These are phyloP conservation scores for Tenebrio molitor DNA, from an alignment of 1,140 invertebrate species.

Conservation along the genomic window DNA sequence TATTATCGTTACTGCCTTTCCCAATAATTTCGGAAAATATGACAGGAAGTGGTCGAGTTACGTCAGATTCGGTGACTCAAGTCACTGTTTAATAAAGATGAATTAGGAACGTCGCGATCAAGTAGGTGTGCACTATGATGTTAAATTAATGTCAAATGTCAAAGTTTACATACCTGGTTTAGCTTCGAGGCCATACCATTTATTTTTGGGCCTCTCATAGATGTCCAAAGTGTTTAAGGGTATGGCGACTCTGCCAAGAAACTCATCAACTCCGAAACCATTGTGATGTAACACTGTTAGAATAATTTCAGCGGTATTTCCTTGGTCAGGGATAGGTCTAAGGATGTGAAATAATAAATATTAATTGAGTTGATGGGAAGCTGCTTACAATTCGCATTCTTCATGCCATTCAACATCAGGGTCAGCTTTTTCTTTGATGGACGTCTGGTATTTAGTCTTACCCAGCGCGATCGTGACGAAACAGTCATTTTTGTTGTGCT, in stretches of 20 bases:
- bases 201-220: conserved; percentile 89
- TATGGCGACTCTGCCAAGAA: conserved; percentile 86
- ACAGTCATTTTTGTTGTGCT: conserved; percentile 94
- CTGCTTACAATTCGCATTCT: conserved; percentile 91
- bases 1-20: no score
- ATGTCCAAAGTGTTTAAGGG: conserved; percentile 90
- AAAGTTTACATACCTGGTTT: conserved; percentile 69
- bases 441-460: conserved; percentile 97
- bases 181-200: conserved; percentile 78
- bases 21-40: no score
- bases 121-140: no score
- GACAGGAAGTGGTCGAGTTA: no score
- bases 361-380: conserved; percentile 36
- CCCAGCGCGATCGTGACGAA: conserved; percentile 95
- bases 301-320: conserved; percentile 88
- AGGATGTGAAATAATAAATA: conserved; percentile 54
- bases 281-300: conserved; percentile 91
- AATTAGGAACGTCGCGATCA: no score
- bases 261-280: conserved; percentile 92
- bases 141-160: background rate
- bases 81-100: no score
- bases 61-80: no score
- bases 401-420: conserved; percentile 93
- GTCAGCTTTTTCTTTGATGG: conserved; percentile 89
- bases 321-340: conserved; percentile 86